Base-by-base conservation (phyloP, 2,797 vertebrate genomes). In the Coracias cyanogaster region DNA sequence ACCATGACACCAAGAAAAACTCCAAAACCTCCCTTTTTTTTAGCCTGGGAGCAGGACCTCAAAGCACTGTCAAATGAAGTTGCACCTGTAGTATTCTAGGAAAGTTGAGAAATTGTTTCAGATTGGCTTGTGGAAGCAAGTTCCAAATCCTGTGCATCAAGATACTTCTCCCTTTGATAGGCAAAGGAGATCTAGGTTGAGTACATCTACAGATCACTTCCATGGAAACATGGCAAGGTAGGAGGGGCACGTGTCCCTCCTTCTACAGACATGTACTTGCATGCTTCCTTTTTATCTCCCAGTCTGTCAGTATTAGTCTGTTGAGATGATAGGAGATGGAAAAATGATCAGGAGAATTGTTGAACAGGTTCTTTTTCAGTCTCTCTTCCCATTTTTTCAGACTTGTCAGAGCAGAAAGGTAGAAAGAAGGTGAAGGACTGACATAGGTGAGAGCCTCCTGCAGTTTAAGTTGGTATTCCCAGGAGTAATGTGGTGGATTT, bases 201-300 rank as follows among this genome's bases (percentile, higher is more conserved):
- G 41, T 72, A 62, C n/a, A 41, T 89, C 82, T 82, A 86, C 57
- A 96, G 91, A 95, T 96, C 96, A 96, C 96, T 96, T 97, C 95
- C 95, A 88, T 94, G 94, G 96, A 95, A 97, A 92, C 93, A 93
- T 83, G 86, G 89, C 91, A 94, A 95, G 93, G 89, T 88, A 31
- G 87, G 58, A 93, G 93, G 90, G 95, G 87, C 43, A 7, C 29
- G 52, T 83, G 84, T 69, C 57, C 82, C 87, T 94, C 90, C 94
- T 90, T 51, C 87, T 90, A 73, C 69, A 91, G 82, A 87, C 22
- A 0, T 31, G 33, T 92, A 74, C 94, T 96, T 97, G 93, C 95
- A 96, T 97, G 94, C 92, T 96, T 96, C 96, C 91, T 93, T 93
- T 94, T 83, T 92, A 58, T 88, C 73, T 93, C 73, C 73, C 61